Base-by-base conservation (phyloP, 2,888 invertebrate genomes). In the Eledona agricola region DNA sequence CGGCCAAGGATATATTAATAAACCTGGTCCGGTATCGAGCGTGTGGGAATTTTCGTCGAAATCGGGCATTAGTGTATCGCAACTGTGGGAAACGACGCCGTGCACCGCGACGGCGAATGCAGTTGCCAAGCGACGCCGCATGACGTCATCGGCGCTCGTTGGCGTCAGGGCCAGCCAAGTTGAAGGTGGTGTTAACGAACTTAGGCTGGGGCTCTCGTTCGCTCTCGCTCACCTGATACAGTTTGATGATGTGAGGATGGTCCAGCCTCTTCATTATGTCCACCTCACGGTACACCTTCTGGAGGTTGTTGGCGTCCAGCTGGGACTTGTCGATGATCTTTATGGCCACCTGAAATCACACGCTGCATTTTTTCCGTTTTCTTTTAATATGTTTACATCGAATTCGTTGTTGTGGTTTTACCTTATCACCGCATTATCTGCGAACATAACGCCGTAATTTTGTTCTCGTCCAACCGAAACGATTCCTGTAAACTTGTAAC, bases 241-340 rank as follows among this genome's bases (percentile, higher is more conserved):
- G 83, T 80, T 96, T 96, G 76, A 97, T 95, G 74, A 98, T 96
- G 80, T 97, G 95, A 55, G 96, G 96, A 82, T 98, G 98, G 74
- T 95, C 89, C 73, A 97, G 84, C 69, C 92, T 87, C 80, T 96
- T 95, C 90, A 97, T 93, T 72, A 97, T 96, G 76, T 95, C 93
- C 72, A 97, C 96, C 82, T 98, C 98, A 62, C 97, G 85, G 77
- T 95, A 91, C 64, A 98, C 95, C 79, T 98, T 98, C 75, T 91
- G 89, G 74, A 95, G 82, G 78, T 95, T 95, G 69, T 89, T 89
- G 64, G 89, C 85, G 75, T 94, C 94, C 80, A 96, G 80, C 78
- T 92, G 89, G 53, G 90, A 89, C 79, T 94, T 94, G 81, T 96
- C 94, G 75, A 96, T 93, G 75, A 95, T 93, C 84, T 96, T 96